phyloP scores from a whole-genome alignment of 2,888 invertebrate genomes.

The Eucera pruinosa region DNA sequence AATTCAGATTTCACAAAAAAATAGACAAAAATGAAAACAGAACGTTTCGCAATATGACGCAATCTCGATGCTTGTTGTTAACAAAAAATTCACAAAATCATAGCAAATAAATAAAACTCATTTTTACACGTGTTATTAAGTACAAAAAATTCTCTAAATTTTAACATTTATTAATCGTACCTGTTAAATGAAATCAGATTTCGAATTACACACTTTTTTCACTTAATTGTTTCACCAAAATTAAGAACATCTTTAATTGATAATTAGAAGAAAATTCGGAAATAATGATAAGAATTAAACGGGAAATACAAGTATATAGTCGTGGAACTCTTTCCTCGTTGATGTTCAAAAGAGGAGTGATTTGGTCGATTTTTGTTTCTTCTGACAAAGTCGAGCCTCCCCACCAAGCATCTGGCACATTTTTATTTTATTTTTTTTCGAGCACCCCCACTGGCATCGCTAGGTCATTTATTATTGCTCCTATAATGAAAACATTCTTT shows the following conservation, averaged over 20 bases:
- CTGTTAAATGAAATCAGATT: neutral
- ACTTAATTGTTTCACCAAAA: neutral
- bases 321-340: constrained; percentile 15
- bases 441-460: constrained; percentile 3
- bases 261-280: neutral
- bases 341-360: constrained; percentile 39
- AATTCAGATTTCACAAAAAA: neutral
- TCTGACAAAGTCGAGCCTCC: constrained; percentile 38
- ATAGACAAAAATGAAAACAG: neutral
- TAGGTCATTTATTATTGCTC: constrained; percentile 4
- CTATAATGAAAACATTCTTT: neutral
- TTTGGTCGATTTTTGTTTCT: constrained; percentile 44
- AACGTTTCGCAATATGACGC: constrained; percentile 39
- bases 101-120: neutral
- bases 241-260: neutral
- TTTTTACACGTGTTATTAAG: neutral
- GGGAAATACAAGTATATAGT: constrained; percentile 10
- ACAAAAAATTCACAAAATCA: constrained; percentile 4
- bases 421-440: constrained; percentile 24
- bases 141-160: neutral
- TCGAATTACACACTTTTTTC: neutral
- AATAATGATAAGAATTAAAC: neutral
- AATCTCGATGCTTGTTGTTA: neutral
- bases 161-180: constrained; percentile 8
- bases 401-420: constrained; percentile 29